Evolutionary conservation across 1,140 invertebrate species (phyloP).

Genomic region (Teleopsis dalmanni): DNA sequence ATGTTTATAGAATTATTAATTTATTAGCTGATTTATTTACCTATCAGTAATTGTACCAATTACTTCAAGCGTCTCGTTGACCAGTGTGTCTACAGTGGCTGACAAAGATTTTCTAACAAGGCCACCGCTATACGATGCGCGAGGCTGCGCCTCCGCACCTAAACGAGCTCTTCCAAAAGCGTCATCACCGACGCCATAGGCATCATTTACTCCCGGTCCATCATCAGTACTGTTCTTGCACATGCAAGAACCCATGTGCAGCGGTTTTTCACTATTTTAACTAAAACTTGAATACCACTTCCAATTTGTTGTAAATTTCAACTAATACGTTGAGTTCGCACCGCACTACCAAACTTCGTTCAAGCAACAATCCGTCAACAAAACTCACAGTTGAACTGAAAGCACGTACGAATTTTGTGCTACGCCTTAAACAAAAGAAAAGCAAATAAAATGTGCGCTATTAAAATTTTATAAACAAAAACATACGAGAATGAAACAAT

Average conservation of each 20-base stretch:
- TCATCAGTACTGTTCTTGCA: slow-evolving; percentile 6
- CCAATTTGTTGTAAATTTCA: not conserved
- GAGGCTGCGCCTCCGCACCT: not conserved
- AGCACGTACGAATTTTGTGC: no score
- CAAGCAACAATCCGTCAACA: no score
- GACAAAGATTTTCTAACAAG: slow-evolving; percentile 1
- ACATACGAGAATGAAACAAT: no score
- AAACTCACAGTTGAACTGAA: no score
- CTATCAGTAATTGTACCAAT: slow-evolving; percentile 78
- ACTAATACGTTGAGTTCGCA: no score
- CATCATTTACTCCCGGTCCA: not conserved
- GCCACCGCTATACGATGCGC: no score
- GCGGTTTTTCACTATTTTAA: not conserved
- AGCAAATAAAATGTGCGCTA: no score
- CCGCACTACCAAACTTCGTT: no score
- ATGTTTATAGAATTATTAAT: not conserved
- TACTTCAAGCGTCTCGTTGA: slow-evolving; percentile 70
- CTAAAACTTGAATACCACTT: not conserved
- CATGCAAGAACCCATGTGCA: slow-evolving; percentile 6
- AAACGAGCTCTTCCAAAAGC: not conserved
- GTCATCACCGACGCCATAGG: not conserved
- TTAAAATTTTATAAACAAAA: no score
- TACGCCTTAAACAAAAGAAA: no score
- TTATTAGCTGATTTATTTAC: slow-evolving; percentile 45
- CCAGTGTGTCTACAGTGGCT: slow-evolving; percentile 58